Base-by-base conservation (phyloP, 2,888 invertebrate genomes). In the Xestia ashworthii region DNA sequence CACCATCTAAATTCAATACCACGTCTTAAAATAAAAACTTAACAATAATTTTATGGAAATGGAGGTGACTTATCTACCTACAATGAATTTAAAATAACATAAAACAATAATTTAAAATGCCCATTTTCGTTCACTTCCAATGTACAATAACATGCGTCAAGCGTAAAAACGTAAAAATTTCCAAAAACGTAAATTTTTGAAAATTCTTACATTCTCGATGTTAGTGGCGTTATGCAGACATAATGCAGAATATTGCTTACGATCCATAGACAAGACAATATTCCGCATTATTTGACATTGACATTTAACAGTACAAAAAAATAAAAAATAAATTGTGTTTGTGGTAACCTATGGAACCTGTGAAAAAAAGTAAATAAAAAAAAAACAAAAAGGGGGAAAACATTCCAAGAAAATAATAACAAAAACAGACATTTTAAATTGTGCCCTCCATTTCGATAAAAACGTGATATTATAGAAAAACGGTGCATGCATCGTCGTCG, bases 401-500 rank as follows among this genome's bases (percentile, higher is more conserved):
- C 66, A 55, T 80, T 85, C 90, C 82, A 90, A 76, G 87, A 89
- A 83, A 89, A 74, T 80, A 81, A 84, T 86, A 84, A 85, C 88
- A 90, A 92, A 91, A 92, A 91, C 82, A 94, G 96, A 96, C 96
- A 96, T 96, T 96, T 95, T 94, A 94, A 93, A 92, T 82, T 62
- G 81, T 87, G 87, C 89, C 96, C 96, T 96, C 96, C 96, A 96
- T 96, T 96, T 96, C 96, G 83, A 94, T 95, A 95, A 95, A 62
- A 80, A 83, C 68, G 82, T 80, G 74, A 71, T 32, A 69, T 60
- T 8, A 74, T 68, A 62, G 76, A 62, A 50, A 80, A 83, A 66
- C 78, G 60, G 73, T 25, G 81, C 93, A 93, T 94, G 93, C 93
- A 91, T 76, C 90, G 66, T 62, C 76, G 84, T 50, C 38, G 64